Evolutionary conservation across 2,113 vertebrate species (phyloP), one percentile per base, ranked within the genome.

Genomic region (Anseranas semipalmata): DNA sequence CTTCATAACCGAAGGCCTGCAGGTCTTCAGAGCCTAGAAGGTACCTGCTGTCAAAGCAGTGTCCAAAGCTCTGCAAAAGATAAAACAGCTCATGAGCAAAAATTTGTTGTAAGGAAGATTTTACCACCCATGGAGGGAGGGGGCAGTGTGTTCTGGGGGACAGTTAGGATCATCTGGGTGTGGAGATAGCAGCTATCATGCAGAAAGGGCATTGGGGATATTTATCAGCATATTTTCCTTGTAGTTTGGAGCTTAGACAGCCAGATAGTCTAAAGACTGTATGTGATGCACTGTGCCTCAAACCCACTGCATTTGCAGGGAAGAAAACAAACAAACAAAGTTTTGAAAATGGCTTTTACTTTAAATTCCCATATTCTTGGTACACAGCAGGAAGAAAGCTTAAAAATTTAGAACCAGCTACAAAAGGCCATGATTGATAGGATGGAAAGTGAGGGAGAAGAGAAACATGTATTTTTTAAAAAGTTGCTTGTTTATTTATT

Each of bases 61-160:
- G 0, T 37, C 2, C 2, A 66, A 1, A 2, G 2, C n/a, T 60
- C 28, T 73, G 35, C 0, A 0, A n/a, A 27, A 41, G 22, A 22
- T 43, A 19, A 63, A 86, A 35, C 18, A 0, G 0, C 5, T 73
- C 6, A 9, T 16, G 39, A 88, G 33, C 45, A 27, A 41, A 55
- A 7, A 37, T 58, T 45, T 8, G 2, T 46, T 2, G 1, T 55
- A 30, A 62, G 56, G 45, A 67, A 67, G 58, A 21, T 46, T 58
- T 52, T 83, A 13, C 20, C 2, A 4, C 9, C 84, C 24, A 1
- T 9, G 9, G 32, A 68, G 28, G 28, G 45, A 35, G 46, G 10
- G 7, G 35, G 25, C 60, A 39, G 25, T 15, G 24, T 1, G 0
- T 80, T 8, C 1, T 14, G 28, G 56, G 41, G 35, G 16, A 62